Conservation (phyloP, 2,888 invertebrate genomes). For the Kuschelorhynchus macadamiae region DNA sequence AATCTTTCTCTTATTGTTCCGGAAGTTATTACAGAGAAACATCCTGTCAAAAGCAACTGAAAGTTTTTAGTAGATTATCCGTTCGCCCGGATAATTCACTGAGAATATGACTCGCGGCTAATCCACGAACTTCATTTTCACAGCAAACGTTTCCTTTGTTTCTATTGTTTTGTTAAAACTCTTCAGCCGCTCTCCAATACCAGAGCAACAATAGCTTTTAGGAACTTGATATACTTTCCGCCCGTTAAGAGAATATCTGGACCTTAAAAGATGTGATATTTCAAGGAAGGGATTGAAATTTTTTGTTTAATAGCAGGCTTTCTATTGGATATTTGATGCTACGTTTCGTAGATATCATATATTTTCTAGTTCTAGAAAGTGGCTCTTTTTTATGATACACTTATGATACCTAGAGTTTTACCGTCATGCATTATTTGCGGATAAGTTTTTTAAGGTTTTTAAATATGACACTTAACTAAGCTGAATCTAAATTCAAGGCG, state of each 20-base stretch:
- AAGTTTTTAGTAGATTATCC: constrained; percentile 41
- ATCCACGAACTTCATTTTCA: constrained; percentile 40
- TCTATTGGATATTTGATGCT: no score
- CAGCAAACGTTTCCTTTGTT: constrained; percentile 31
- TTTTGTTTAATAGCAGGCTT: no score
- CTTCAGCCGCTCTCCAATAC: constrained; percentile 20
- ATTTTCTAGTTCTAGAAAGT: no score
- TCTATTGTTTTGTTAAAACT: constrained; percentile 37
- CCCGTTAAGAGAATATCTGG: constrained; percentile 8
- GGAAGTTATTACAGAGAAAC: constrained; percentile 12
- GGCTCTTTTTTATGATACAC: no score
- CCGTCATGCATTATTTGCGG: no score
- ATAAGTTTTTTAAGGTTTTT: no score
- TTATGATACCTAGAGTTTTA: no score
- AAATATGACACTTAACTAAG: no score
- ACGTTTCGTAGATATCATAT: no score
- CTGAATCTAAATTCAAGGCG: no score
- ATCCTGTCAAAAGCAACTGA: constrained; percentile 34
- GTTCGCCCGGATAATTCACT: constrained; percentile 31
- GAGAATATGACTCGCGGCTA: constrained; percentile 31
- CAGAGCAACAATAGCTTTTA: constrained; percentile 29
- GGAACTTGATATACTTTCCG: constrained; percentile 22
- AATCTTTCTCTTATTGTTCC: constrained; percentile 9
- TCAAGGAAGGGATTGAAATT: constrained; percentile 8
- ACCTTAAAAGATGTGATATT: constrained; percentile 22